Evolutionary conservation across 2,113 vertebrate species (phyloP).

Genomic region (Cololabis saira): DNA sequence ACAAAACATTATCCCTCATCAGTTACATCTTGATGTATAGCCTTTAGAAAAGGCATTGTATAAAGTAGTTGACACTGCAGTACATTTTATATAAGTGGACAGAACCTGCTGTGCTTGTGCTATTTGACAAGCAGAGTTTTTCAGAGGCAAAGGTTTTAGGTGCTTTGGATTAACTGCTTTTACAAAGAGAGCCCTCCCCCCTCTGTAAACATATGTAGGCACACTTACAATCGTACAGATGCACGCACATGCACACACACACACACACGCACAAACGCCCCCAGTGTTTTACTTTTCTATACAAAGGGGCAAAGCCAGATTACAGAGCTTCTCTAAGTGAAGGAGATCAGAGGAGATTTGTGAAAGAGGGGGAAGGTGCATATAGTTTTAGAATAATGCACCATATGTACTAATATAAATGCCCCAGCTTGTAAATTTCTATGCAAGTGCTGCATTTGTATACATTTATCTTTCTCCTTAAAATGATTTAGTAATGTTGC

Average conservation of each 20-base stretch:
- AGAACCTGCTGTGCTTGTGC: constrained; percentile 1
- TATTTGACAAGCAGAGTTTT: not conserved
- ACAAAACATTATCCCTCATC: not conserved
- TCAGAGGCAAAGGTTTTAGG: constrained; percentile 42
- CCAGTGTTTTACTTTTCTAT: constrained; percentile 49
- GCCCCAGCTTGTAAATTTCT: not conserved
- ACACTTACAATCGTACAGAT: constrained; percentile 1
- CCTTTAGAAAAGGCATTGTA: not conserved
- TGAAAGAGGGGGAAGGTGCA: constrained; percentile 35
- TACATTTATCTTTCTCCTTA: not conserved
- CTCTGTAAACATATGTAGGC: constrained; percentile 6
- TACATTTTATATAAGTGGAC: not conserved
- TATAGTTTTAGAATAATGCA: constrained; percentile 8
- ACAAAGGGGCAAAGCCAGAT: constrained; percentile 68
- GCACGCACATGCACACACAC: constrained; percentile 1
- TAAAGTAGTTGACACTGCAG: too few species aligned
- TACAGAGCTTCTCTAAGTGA: constrained; percentile 54
- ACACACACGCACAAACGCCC: constrained; percentile 1
- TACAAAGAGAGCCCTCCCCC: constrained; percentile 37
- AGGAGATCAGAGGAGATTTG: constrained; percentile 67
- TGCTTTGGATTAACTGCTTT: constrained; percentile 51
- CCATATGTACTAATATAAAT: not conserved
- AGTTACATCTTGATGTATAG: not conserved
- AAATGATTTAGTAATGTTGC: not conserved
- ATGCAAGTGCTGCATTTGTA: not conserved